Base-by-base conservation (phyloP, 1,140 invertebrate genomes). In the Drosophila nannoptera region DNA sequence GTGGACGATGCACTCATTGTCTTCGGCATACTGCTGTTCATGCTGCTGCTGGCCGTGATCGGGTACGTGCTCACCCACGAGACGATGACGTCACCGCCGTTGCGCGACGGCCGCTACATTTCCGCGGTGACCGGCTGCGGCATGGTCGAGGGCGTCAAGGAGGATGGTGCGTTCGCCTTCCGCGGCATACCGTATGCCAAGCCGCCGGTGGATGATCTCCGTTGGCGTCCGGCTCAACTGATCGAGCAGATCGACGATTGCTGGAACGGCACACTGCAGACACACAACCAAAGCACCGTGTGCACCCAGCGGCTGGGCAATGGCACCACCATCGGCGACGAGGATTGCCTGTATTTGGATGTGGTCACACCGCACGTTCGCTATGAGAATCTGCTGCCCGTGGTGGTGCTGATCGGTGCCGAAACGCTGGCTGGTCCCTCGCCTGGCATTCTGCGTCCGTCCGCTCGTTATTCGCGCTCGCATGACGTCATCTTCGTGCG, bases 121-220 rank as follows among this genome's bases (percentile, higher is more conserved):
- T 92, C 92, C 32, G 93, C 95, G 0, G 91, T 94, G 22, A 96
- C 95, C 9, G 91, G 93, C 1, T 97, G 96, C 88, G 96, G 96
- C 53, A 90, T 90, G 8, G 93, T 96, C 14, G 92, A 96, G 90
- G 96, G 96, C 12, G 86, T 94, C 7, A 89, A 94, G 29, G 93
- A 96, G 80, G 93, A 96, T 63, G 93, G 93, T 9, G 94, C 93
- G 2, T 94, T 94, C 73, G 94, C 94, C 2, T 97, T 97, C 89
- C 93, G 93, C 14, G 95, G 96, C 12, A 95, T 97, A 50, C 96
- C 96, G 0, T 97, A 96, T 88, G 96, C 96, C 4, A 77, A 93
- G n/a, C 94, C 95, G 8, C 96, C 96, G 0, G 69, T 94, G 0
- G 92, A 90, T 7, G 92, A 94, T 45, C 90, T 91, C 22, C 92